These are phyloP conservation scores for Varecia variegata DNA, from an alignment of 2,797 vertebrate genomes.

Conservation along the genomic window DNA sequence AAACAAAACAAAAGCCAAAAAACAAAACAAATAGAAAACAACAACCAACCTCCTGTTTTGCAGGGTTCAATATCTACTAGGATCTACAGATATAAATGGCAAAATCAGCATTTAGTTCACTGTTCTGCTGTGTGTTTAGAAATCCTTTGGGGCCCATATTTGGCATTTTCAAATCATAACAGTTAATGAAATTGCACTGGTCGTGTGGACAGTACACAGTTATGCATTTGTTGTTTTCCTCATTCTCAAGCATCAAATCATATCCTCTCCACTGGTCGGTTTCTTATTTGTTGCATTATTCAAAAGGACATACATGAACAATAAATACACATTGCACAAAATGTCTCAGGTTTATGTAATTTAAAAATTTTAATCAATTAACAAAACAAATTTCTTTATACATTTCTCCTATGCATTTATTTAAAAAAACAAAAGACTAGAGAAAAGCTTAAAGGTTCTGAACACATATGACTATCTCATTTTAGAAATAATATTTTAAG, in stretches of 20 bases:
- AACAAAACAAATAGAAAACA: background rate
- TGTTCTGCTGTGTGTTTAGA: constrained; percentile 63
- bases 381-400: background rate
- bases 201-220: constrained; percentile 28
- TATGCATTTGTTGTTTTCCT: constrained; percentile 55
- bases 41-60: background rate
- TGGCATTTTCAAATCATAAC: constrained; percentile 66
- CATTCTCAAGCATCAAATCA: constrained; percentile 38
- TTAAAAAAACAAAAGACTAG: background rate
- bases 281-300: background rate
- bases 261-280: background rate
- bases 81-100: constrained; percentile 46
- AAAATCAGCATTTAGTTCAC: constrained; percentile 58
- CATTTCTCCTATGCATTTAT: background rate
- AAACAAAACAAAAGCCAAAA: background rate
- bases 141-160: constrained; percentile 53
- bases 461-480: background rate
- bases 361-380: background rate
- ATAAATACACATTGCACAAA: background rate
- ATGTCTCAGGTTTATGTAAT: background rate
- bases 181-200: constrained; percentile 64
- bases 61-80: background rate
- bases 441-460: background rate
- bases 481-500: background rate
- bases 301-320: background rate